Evolutionary conservation across 1,140 invertebrate species (phyloP).

Genomic region (roundworm (Caenorhabditis elegans)): WBcel235 BX284604.4:11687001-11687500

Average conservation of each 20-base stretch:
- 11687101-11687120: conserved; percentile 34
- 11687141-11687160: background rate
- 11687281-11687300: conserved; percentile 12
- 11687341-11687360: background rate
- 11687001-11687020: conserved; percentile 32
- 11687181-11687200: background rate
- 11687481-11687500: no score
- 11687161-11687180: conserved; percentile 39
- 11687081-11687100: background rate
- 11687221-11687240: conserved; percentile 4
- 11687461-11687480: no score
- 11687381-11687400: background rate
- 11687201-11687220: background rate
- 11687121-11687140: conserved; percentile 9
- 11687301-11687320: background rate
- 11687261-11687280: background rate
- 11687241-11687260: background rate
- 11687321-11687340: background rate
- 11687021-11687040: conserved; percentile 36
- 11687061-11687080: conserved; percentile 25
- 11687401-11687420: no score
- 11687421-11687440: no score
- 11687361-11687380: background rate
- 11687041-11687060: conserved; percentile 29
- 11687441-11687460: no score